These are phyloP conservation scores for Synanthedon vespiformis DNA, from an alignment of 2,888 invertebrate genomes.

Conservation along the genomic window DNA sequence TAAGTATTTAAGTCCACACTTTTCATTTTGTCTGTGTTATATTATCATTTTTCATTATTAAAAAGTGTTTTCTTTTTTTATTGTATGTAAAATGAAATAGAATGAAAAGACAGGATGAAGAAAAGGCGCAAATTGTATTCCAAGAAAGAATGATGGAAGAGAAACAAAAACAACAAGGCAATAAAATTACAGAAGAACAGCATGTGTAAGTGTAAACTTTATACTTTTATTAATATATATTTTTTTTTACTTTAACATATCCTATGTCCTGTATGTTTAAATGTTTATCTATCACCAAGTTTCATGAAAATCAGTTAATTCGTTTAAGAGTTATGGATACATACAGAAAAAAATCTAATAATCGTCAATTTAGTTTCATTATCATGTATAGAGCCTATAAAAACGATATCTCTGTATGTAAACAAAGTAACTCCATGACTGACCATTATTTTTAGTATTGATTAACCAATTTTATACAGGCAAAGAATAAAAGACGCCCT, in stretches of 20 bases:
- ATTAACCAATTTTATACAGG: conserved; percentile 40
- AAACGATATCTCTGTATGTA: no score
- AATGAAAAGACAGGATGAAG: conserved; percentile 68
- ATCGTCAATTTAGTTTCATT: no score
- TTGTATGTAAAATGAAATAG: conserved; percentile 13
- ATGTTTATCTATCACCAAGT: no score
- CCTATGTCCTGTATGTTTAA: no score
- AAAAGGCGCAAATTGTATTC: conserved; percentile 67
- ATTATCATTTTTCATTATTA: conserved; percentile 2
- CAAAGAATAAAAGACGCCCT: conserved; percentile 94
- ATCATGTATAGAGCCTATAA: no score
- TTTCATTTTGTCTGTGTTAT: background rate
- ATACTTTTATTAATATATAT: background rate
- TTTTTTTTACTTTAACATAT: background rate
- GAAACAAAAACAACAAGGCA: conserved; percentile 74
- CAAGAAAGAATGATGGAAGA: conserved; percentile 72
- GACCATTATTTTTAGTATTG: no score
- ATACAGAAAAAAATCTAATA: no score
- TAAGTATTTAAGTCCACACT: conserved; percentile 20
- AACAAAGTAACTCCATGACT: no score
- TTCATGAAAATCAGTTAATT: no score
- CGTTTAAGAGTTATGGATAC: no score
- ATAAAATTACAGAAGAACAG: conserved; percentile 73
- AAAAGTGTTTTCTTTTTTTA: conserved; percentile 2
- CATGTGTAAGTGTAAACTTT: conserved; percentile 53